A percentile compares a stretch with the other conserved stretches of the same genome.
phyloP scores from a whole-genome alignment of 2,888 invertebrate species.

The Furcula furcula region DNA sequence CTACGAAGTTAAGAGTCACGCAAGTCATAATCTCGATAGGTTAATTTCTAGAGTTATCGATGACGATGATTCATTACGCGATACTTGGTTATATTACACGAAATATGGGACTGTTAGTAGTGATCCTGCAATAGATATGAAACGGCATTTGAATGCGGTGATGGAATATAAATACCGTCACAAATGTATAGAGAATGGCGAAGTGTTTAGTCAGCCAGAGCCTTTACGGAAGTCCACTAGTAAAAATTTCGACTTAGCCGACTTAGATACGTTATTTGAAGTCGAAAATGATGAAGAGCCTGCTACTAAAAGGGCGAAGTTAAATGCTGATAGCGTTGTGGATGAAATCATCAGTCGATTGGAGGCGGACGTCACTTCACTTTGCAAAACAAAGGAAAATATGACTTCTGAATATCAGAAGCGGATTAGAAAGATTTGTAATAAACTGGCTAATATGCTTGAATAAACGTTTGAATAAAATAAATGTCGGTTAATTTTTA shows the following conservation, averaged over 20 bases:
- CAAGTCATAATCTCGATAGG: constrained; percentile 28
- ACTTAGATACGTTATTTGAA: constrained; percentile 53
- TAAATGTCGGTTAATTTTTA: no score
- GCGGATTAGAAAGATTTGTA: constrained; percentile 47
- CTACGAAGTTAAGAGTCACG: constrained; percentile 20
- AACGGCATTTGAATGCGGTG: constrained; percentile 23
- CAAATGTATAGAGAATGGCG: constrained; percentile 39
- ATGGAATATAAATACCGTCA: constrained; percentile 35
- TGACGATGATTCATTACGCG: constrained; percentile 30
- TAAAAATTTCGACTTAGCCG: constrained; percentile 57
- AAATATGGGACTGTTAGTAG: constrained; percentile 13
- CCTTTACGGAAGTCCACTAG: constrained; percentile 23
- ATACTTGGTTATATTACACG: constrained; percentile 30
- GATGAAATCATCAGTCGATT: constrained; percentile 47
- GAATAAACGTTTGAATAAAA: constrained; percentile 35
- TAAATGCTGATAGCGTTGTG: constrained; percentile 34
- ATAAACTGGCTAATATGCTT: constrained; percentile 52
- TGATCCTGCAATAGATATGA: constrained; percentile 11
- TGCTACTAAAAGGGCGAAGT: constrained; percentile 53
- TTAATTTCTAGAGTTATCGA: constrained; percentile 31
- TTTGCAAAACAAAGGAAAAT: constrained; percentile 47
- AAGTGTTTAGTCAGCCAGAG: constrained; percentile 5
- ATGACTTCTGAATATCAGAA: constrained; percentile 36
- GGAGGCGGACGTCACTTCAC: constrained; percentile 43
- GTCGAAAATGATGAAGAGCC: constrained; percentile 50